These are phyloP conservation scores for Planiliza haematocheilus DNA, from an alignment of 2,113 vertebrate genomes.

Conservation along the genomic window DNA sequence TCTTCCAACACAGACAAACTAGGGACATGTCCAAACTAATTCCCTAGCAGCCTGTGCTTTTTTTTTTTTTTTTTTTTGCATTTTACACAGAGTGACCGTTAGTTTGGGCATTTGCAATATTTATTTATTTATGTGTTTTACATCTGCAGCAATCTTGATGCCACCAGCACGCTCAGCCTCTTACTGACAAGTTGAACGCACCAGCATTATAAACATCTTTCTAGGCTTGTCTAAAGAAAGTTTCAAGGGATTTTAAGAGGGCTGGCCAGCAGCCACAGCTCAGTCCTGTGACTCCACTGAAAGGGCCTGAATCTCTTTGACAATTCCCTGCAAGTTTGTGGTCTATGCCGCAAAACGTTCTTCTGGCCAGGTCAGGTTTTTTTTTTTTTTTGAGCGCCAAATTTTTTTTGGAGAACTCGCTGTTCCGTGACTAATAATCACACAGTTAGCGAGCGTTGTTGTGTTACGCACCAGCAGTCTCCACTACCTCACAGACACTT, in stretches of 20 bases:
- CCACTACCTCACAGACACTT: constrained; percentile 20
- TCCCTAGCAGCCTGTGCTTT: constrained; percentile 53
- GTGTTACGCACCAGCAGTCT: constrained; percentile 52
- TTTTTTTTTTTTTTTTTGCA: neutral
- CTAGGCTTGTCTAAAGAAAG: constrained; percentile 3
- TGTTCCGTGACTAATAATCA: constrained; percentile 68
- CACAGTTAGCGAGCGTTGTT: constrained; percentile 59
- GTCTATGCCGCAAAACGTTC: constrained; percentile 23
- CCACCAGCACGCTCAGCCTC: neutral
- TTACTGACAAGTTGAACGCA: constrained; percentile 27
- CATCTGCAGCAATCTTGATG: constrained; percentile 8
- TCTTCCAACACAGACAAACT: constrained; percentile 64
- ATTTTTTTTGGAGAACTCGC: constrained; percentile 17
- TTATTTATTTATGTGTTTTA: constrained; percentile 8
- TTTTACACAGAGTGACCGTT: constrained; percentile 19
- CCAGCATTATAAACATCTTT: constrained; percentile 20
- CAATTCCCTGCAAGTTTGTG: constrained; percentile 29
- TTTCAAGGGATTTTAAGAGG: constrained; percentile 27
- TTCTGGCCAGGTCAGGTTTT: constrained; percentile 36
- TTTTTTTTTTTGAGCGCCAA: constrained; percentile 29
- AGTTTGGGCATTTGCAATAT: constrained; percentile 32
- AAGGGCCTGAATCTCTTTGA: constrained; percentile 30
- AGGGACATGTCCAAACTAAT: constrained; percentile 78
- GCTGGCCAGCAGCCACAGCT: constrained; percentile 41
- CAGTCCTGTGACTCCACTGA: constrained; percentile 37